Percentiles rank a stretch among this genome's conserved stretches.
These are phyloP conservation scores for Machimus rusticus DNA, from an alignment of 2,888 invertebrate genomes.

Conservation along the genomic window DNA sequence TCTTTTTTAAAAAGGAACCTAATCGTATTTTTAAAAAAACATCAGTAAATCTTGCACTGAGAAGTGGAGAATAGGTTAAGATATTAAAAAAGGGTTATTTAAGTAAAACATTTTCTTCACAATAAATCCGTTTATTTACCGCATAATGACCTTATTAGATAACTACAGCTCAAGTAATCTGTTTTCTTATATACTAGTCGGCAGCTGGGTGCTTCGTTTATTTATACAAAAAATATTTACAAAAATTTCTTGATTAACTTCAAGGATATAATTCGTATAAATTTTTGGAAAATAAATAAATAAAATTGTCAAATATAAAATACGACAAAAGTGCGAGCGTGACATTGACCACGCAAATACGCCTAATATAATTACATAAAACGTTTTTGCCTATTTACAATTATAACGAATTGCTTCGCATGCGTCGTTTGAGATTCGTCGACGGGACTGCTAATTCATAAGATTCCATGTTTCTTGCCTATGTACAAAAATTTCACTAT, in stretches of 20 bases:
- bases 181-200: neutral
- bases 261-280: neutral
- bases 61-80: no score
- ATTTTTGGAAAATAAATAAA: neutral
- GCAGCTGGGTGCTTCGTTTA: neutral
- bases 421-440: neutral
- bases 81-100: no score
- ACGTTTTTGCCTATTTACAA: neutral
- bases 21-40: no score
- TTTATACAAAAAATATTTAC: slow-evolving; percentile 27
- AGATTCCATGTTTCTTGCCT: neutral
- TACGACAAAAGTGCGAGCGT: neutral
- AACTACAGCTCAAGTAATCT: neutral
- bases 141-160: neutral
- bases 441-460: neutral
- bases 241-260: neutral
- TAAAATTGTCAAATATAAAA: neutral
- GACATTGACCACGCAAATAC: neutral
- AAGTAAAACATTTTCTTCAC: neutral
- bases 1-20: no score
- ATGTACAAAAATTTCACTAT: slow-evolving; percentile 24
- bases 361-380: neutral
- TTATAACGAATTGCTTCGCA: slow-evolving; percentile 10
- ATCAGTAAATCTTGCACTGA: no score
- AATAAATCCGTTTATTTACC: slow-evolving; percentile 17